Conservation (phyloP, 2,797 vertebrate species). For the Sus cebifrons region DNA sequence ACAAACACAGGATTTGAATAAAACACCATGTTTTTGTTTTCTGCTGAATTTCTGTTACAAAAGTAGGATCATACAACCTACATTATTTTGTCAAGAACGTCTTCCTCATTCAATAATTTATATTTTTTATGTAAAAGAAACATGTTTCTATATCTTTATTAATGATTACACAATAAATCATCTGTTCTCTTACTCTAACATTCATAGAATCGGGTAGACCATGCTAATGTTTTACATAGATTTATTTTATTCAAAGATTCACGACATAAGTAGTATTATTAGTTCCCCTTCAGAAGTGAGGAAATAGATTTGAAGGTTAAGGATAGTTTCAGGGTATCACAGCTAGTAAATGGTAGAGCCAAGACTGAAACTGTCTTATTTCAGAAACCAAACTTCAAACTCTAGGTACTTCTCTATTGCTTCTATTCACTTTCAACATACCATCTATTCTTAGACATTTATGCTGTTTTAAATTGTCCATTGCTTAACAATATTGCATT, state of each 20-base stretch:
- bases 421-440: slow-evolving; percentile 22
- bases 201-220: background rate
- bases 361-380: slow-evolving; percentile 4
- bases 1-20: background rate
- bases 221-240: background rate
- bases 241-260: slow-evolving; percentile 43
- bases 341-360: background rate
- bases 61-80: background rate
- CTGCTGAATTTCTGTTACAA: slow-evolving; percentile 11
- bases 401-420: background rate
- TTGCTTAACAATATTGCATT: background rate
- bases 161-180: slow-evolving; percentile 25
- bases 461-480: background rate
- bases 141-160: background rate
- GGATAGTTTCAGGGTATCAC: background rate
- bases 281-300: background rate
- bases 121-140: slow-evolving; percentile 8
- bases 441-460: slow-evolving; percentile 1
- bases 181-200: slow-evolving; percentile 28
- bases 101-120: background rate
- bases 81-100: slow-evolving; percentile 33
- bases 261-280: background rate
- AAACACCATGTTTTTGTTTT: background rate
- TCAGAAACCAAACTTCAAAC: background rate
- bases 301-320: background rate